A percentile compares a stretch with the other conserved stretches of the same genome.
phyloP scores from a whole-genome alignment of 53 echinoderm and acorn worm genomes.

The Mesocentrotus franciscanus region DNA sequence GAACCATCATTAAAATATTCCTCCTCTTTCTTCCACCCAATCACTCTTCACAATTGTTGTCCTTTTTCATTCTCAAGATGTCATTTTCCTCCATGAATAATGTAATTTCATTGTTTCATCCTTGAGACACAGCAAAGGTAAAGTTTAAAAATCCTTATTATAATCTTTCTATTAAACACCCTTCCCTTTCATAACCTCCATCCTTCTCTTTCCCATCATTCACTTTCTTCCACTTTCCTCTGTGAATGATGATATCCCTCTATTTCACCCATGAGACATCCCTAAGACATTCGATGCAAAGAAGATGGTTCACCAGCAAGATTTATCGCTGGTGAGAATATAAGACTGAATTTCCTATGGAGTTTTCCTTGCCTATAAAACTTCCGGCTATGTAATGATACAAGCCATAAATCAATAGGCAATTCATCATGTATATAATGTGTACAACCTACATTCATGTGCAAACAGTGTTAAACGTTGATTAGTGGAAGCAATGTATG shows the following conservation, averaged over 20 bases:
- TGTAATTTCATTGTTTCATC: background rate
- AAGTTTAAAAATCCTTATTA: background rate
- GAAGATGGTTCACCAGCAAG: background rate
- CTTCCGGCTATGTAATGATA: background rate
- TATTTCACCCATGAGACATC: background rate
- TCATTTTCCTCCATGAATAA: background rate
- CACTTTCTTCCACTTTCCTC: background rate
- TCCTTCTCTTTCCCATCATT: background rate
- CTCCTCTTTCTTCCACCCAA: background rate
- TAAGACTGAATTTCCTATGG: background rate
- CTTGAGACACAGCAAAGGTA: background rate
- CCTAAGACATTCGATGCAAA: background rate
- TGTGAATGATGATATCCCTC: background rate
- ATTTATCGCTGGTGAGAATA: background rate
- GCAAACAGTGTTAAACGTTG: background rate
- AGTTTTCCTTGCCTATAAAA: background rate
- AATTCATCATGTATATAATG: background rate
- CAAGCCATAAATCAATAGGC: background rate
- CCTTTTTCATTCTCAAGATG: background rate
- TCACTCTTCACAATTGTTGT: background rate
- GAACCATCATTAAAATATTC: background rate
- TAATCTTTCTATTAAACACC: background rate
- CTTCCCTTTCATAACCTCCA: background rate
- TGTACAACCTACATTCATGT: background rate
- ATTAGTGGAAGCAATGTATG: background rate